Evolutionary conservation across 2,888 invertebrate species (phyloP), one percentile per base, ranked within the genome.

Genomic region (Eristalis pertinax): DNA sequence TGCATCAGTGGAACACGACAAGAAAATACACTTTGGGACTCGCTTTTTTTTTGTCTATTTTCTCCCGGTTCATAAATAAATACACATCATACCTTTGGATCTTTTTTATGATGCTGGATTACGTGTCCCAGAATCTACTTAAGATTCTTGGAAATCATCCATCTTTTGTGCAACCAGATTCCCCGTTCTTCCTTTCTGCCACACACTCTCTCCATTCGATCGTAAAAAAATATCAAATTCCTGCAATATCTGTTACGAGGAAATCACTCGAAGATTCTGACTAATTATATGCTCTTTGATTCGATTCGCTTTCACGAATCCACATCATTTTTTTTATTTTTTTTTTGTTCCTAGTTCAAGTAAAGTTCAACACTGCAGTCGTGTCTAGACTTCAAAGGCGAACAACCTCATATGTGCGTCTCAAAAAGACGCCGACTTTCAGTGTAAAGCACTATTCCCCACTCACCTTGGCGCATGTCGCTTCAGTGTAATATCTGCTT

Each of bases 381-480:
- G 38, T 11, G 67, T 76, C 76, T 68, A 76, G 76, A 60, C 67
- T 60, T 22, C 58, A 60, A 26, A 67, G 58, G 60, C 22, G 7
- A 74, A 65, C 56, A 74, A 74, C 63, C 56, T 75, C 26, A 62
- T 13, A 8, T 2, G 15, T 75, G 8, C 5, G 15, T 65, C 26
- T 58, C 13, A 38, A 11, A 58, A 22, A 50, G 24, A 26, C 5
- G 15, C 63, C 64, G 58, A 58, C 22, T 24, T 15, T 22, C 22
- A 58, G n/a, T 7, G 15, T 3, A 43, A 43, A 43, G 15, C 15
- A n/a, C n/a, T 7, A 5, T 58, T 26, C 29, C 38, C 29, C 19
- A 29, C 60, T 60, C 29, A 41, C 60, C 70, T 72, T 62, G 15
- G 62, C 26, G n/a, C 60, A 43, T 50, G n/a, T 43, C 60, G 32